Percentiles rank a stretch among this genome's conserved stretches.
These are phyloP conservation scores for human DNA, from an alignment of 2,113 vertebrate species.

Conservation along the genomic window GRCh38 chr11:34037001-34037500, in stretches of 20 bases:
- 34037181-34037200: background rate
- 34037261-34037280: background rate
- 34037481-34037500: no score
- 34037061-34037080: background rate
- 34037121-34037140: background rate
- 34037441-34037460: no score
- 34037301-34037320: background rate
- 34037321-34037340: no score
- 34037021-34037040: background rate
- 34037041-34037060: background rate
- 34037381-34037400: no score
- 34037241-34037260: background rate
- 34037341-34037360: no score
- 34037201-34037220: background rate
- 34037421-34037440: no score
- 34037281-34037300: background rate
- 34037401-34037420: no score
- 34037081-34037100: background rate
- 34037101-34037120: conserved; percentile 20
- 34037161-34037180: background rate
- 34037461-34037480: no score
- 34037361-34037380: no score
- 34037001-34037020: background rate
- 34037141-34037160: background rate
- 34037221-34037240: background rate